Evolutionary conservation across 2,797 vertebrate species (phyloP).

Genomic region (Helarctos malayanus): DNA sequence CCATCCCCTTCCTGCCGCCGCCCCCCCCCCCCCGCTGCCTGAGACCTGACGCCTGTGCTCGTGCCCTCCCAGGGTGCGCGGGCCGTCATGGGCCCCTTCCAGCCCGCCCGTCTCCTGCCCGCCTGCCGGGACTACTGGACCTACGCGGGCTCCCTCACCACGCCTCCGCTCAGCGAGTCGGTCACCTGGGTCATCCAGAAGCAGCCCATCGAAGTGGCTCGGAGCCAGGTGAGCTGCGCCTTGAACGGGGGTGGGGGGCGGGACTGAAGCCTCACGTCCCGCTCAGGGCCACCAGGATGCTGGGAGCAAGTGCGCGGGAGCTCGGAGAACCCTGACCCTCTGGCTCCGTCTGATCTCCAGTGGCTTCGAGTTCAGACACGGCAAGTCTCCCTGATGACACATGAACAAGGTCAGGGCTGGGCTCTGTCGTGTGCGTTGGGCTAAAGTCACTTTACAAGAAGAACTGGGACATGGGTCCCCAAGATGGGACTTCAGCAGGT

Average conservation of each 20-base stretch:
- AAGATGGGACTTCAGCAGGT: not conserved
- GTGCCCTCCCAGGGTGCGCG: constrained; percentile 89
- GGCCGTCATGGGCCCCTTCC: constrained; percentile 93
- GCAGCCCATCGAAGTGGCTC: constrained; percentile 95
- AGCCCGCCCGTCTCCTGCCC: constrained; percentile 93
- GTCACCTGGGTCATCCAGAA: constrained; percentile 98
- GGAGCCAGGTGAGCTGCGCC: constrained; percentile 92
- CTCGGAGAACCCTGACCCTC: no score
- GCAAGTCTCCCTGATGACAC: not conserved
- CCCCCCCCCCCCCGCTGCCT: not conserved
- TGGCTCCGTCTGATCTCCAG: not conserved
- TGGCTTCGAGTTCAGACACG: rapidly evolving
- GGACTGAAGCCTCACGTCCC: rapidly evolving
- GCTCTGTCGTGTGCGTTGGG: not conserved
- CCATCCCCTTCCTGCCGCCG: rapidly evolving
- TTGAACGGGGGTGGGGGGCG: rapidly evolving
- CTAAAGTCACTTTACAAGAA: not conserved
- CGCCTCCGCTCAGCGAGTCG: constrained; percentile 95
- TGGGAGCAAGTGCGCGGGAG: no score
- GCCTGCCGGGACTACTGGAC: constrained; percentile 96
- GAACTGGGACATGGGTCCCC: not conserved
- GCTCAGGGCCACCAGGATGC: rapidly evolving
- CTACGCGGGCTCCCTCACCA: constrained; percentile 96
- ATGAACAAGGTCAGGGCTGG: rapidly evolving
- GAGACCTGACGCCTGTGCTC: not conserved